Conservation (phyloP, 2,113 vertebrate species). For the Callionymus lyra region DNA sequence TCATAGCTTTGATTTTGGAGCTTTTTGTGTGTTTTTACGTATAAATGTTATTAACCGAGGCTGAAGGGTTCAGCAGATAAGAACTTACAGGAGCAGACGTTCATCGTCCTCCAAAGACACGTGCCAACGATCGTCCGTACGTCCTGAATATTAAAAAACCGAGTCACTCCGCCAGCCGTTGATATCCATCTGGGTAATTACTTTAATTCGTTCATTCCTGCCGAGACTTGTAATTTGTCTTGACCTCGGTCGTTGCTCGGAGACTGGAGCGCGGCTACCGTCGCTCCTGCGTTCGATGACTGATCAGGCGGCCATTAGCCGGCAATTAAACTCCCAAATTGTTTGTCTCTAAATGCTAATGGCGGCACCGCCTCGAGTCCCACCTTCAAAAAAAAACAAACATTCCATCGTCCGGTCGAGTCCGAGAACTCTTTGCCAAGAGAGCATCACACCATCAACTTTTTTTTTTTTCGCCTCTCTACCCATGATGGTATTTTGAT, state of each 20-base stretch:
- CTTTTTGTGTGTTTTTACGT: too few relatives aligned
- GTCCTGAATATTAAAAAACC: slow-evolving; percentile 19
- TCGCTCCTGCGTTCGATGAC: slow-evolving; percentile 25
- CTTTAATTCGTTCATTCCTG: slow-evolving; percentile 40
- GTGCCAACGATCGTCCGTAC: neutral
- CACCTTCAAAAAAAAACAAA: slow-evolving; percentile 11
- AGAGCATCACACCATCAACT: slow-evolving; percentile 42
- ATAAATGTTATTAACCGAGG: too few relatives aligned
- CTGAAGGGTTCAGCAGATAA: too few relatives aligned
- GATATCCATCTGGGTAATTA: slow-evolving; percentile 49
- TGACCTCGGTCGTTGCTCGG: slow-evolving; percentile 50
- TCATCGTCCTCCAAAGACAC: too few relatives aligned
- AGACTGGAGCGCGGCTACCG: slow-evolving; percentile 12
- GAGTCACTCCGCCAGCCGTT: slow-evolving; percentile 24
- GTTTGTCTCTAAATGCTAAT: slow-evolving; percentile 38
- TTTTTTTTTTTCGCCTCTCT: slow-evolving; percentile 32
- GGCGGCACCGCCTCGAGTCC: too few relatives aligned
- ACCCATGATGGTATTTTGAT: slow-evolving; percentile 62
- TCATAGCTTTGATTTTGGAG: too few relatives aligned
- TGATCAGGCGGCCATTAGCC: slow-evolving; percentile 51
- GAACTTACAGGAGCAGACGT: too few relatives aligned
- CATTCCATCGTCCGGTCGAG: too few relatives aligned
- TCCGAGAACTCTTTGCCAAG: too few relatives aligned
- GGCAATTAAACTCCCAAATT: slow-evolving; percentile 47
- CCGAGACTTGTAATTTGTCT: slow-evolving; percentile 40